Base-by-base conservation (phyloP, 2,888 invertebrate genomes). In the Omphaloscelis lunosa region DNA sequence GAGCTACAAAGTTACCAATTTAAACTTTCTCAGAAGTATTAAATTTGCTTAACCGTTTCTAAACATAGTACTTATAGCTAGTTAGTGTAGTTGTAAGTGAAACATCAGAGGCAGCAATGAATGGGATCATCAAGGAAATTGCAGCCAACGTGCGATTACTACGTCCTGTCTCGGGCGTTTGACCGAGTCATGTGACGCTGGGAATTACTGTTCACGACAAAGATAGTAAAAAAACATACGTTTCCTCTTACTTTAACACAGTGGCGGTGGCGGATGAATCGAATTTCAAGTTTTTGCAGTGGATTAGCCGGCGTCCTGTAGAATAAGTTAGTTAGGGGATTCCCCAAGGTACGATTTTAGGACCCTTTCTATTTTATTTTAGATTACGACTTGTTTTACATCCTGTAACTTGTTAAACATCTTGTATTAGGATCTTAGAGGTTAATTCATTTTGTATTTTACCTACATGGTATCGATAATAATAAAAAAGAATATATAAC, bases 41-140 rank as follows among this genome's bases (percentile, higher is more conserved):
- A 12, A 39, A 73, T 6, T 23, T 41, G 17, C 5, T 12, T 72
- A 17, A 34, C 41, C 23, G 34, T 75, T 76, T 58, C 53, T 29
- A 29, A 76, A 68, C 79, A 20, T 17, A 20, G 51, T 56, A n/a
- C 39, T 69, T 48, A 34, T 34, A 45, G 17, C 58, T 12, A 53
- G 11, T 17, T 58, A 27, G 56, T 58, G n/a, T 53, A n/a, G 23
- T 39, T 39, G 27, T 59, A 51, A 65, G 34, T 17, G 34, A 53
- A 71, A 69, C 39, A 75, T 65, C 34, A 61, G 72, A 75, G 39
- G 29, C 59, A 70, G 61, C 41, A 65, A 76, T 79, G 75, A 82
- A 86, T 86, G 74, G 63, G 62, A 84, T 88, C 86, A 88, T 88
- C 70, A 72, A 88, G 89, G 90, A 90, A 85, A 90, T 87, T 85